Evolutionary conservation across 2,888 invertebrate species (phyloP).

Genomic region (Pandemis heparana): DNA sequence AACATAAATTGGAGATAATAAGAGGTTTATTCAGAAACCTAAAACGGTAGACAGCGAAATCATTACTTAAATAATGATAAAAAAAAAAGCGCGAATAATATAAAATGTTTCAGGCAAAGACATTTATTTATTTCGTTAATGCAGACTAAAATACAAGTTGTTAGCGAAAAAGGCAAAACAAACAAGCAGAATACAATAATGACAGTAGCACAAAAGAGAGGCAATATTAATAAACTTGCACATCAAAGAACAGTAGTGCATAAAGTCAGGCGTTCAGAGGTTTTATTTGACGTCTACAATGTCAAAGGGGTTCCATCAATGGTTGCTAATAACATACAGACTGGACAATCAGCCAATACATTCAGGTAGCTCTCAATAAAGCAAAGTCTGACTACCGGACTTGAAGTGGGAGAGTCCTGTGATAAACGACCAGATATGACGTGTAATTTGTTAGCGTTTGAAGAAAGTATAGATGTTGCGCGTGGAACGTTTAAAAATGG

Average conservation of each 20-base stretch:
- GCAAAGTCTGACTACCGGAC: constrained; percentile 45
- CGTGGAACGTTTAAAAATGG: background rate
- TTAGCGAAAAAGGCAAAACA: background rate
- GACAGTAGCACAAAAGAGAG: background rate
- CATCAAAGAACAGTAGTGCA: constrained; percentile 34
- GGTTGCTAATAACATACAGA: constrained; percentile 34
- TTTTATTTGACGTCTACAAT: constrained; percentile 34
- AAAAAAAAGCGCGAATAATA: no score
- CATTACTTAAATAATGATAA: no score
- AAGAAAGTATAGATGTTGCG: background rate
- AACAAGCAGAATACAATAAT: background rate
- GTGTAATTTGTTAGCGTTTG: constrained; percentile 11
- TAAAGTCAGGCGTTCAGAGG: constrained; percentile 32
- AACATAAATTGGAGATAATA: background rate
- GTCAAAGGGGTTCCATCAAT: constrained; percentile 33
- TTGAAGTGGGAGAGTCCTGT: constrained; percentile 20
- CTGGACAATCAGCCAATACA: constrained; percentile 42
- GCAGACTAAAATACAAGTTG: background rate
- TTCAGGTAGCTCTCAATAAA: constrained; percentile 38
- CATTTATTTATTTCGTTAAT: background rate
- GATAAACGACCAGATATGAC: background rate
- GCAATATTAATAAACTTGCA: constrained; percentile 8
- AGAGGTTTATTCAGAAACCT: background rate
- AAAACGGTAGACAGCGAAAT: background rate
- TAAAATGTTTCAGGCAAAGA: no score